Evolutionary conservation across 2,797 vertebrate genomes (phyloP).

Genomic region (Esox masquinongy): DNA sequence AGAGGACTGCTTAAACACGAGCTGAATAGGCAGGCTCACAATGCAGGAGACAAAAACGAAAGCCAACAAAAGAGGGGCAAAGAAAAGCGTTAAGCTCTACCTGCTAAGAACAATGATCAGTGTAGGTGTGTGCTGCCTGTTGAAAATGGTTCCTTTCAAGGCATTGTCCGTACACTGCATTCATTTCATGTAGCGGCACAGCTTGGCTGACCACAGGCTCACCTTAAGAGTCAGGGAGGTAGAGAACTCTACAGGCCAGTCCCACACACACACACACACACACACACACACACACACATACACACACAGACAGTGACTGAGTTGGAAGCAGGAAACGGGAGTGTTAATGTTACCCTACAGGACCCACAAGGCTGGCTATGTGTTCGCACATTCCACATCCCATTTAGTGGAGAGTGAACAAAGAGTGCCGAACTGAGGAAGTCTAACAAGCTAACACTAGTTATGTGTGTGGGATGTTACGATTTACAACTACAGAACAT

Average conservation of each 20-base stretch:
- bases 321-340: slow-evolving; percentile 4
- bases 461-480: slow-evolving; percentile 12
- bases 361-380: slow-evolving; percentile 21
- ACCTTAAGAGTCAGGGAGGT: slow-evolving; percentile 49
- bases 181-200: slow-evolving; percentile 60
- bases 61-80: slow-evolving; percentile 47
- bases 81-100: slow-evolving; percentile 52
- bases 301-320: background rate
- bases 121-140: slow-evolving; percentile 62
- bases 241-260: slow-evolving; percentile 19
- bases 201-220: slow-evolving; percentile 61
- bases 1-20: slow-evolving; percentile 41
- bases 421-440: slow-evolving; percentile 7
- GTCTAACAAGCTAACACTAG: slow-evolving; percentile 30
- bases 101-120: slow-evolving; percentile 64
- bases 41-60: slow-evolving; percentile 51
- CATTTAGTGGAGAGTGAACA: slow-evolving; percentile 34
- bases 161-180: slow-evolving; percentile 61
- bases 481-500: background rate
- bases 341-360: background rate
- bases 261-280: slow-evolving; percentile 4
- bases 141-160: slow-evolving; percentile 58
- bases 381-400: slow-evolving; percentile 37
- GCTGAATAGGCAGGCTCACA: slow-evolving; percentile 45
- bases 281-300: slow-evolving; percentile 4